Conservation (phyloP, 1,140 invertebrate species). For the Caerostris darwini region DNA sequence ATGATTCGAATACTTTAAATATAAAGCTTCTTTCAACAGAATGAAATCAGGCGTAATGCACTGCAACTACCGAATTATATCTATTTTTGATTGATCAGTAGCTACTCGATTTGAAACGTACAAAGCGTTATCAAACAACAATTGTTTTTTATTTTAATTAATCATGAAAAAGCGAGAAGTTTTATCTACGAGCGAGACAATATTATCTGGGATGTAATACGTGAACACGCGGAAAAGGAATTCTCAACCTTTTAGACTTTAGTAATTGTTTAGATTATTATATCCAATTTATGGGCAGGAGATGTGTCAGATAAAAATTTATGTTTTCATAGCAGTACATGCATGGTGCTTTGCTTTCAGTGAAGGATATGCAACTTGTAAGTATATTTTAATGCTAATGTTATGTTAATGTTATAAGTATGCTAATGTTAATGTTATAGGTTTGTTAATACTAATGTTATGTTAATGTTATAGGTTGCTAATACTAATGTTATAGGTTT, state of each 20-base stretch:
- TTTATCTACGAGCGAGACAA: neutral
- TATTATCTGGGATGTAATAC: neutral
- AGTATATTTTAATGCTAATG: neutral
- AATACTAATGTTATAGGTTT: neutral
- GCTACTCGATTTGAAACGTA: too few species aligned
- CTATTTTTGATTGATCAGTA: too few species aligned
- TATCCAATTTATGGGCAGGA: neutral
- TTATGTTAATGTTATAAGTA: neutral
- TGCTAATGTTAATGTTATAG: neutral
- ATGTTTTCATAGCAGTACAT: neutral
- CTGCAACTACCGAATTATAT: too few species aligned
- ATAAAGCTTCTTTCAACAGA: too few species aligned
- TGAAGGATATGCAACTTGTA: constrained; percentile 16
- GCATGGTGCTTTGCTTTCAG: neutral
- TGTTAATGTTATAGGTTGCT: neutral
- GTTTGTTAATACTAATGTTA: neutral
- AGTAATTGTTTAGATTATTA: constrained; percentile 31
- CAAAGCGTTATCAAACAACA: neutral
- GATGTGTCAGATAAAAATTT: constrained; percentile 32
- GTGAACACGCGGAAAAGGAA: neutral
- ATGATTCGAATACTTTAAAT: too few species aligned
- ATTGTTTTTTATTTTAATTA: neutral
- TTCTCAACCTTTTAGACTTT: neutral
- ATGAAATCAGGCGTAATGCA: too few species aligned
- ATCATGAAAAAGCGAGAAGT: neutral